Evolutionary conservation across 2,888 invertebrate genomes (phyloP), one percentile per base, ranked within the genome.

Genomic region (Glyphotaelius pellucidus): DNA sequence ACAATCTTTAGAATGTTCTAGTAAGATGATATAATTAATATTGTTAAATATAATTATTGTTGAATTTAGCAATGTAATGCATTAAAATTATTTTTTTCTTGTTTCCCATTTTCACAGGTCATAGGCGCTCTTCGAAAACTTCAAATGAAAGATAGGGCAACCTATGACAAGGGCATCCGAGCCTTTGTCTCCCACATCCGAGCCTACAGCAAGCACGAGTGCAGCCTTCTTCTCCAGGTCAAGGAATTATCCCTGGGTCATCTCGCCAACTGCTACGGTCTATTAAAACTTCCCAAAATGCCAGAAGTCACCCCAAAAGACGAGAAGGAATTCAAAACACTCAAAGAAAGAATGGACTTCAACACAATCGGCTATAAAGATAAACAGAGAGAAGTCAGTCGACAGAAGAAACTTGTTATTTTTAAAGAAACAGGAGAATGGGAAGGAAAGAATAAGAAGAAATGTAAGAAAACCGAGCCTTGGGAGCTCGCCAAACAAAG

Each of bases 151-250:
- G 99, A 99, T 95, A 96, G 99, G 93, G 97, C 97, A 0, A 94
- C 98, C 14, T 97, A 98, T 94, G 99, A 99, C 94, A 98, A 98
- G 94, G 99, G 98, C 0, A 98, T 98, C 93, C 96, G 97, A 90
- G 99, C 99, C 0, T 99, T 99, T 95, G 99, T 99, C 0, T 99
- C 99, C 0, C 99, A 98, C 95, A 97, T 99, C 92, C 97, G 98
- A 94, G 98, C 99, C 0, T 99, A 99, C 95, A 97, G 97, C 19
- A 99, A 99, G 95, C 99, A 99, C 95, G 99, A 99, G 94, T 99
- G 99, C 94, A 98, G 97, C 94, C 96, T 99, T 81, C 97, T 99
- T 89, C 96, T 99, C 93, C 96, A 98, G 94, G 95, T 99, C 30
- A 99, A 99, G 95, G 98, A 99, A 94, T 95, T 99, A 35, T 98